Evolutionary conservation across 2,113 vertebrate genomes (phyloP).

Genomic region (Neomonachus schauinslandi): DNA sequence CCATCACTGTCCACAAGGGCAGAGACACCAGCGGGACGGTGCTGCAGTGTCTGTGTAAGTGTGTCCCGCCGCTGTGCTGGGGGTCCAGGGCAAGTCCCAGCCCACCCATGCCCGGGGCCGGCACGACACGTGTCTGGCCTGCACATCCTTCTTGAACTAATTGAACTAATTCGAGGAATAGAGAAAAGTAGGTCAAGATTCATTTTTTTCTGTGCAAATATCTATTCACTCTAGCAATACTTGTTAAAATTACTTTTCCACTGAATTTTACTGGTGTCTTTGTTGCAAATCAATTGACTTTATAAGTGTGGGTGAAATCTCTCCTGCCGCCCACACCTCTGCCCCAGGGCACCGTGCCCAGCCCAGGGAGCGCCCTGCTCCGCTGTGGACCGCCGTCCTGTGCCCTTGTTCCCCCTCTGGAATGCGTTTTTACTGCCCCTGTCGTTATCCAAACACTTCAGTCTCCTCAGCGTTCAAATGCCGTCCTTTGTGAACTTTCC

Average conservation of each 20-base stretch:
- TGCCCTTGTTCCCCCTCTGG: too few relatives aligned
- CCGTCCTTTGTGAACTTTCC: not conserved
- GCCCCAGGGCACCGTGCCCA: not conserved
- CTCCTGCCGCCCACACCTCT: not conserved
- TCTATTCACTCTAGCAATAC: not conserved
- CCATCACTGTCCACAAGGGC: not conserved
- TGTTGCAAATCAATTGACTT: not conserved
- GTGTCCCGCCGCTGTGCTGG: too few relatives aligned
- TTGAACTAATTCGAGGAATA: too few relatives aligned
- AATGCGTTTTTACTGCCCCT: too few relatives aligned
- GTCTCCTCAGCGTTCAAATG: not conserved
- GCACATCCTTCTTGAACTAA: not conserved
- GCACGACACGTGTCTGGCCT: not conserved
- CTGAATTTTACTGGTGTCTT: not conserved
- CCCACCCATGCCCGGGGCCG: too few relatives aligned
- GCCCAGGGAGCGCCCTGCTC: rapidly evolving
- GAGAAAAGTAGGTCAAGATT: not conserved
- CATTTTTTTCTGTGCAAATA: not conserved
- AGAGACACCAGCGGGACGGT: not conserved
- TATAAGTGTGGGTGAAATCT: not conserved
- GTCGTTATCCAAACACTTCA: not conserved
- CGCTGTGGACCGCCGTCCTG: too few relatives aligned
- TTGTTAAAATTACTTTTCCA: not conserved
- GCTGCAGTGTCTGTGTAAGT: not conserved
- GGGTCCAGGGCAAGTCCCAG: not conserved